These are phyloP conservation scores for Hololepta plana DNA, from an alignment of 2,888 invertebrate species.

Conservation along the genomic window DNA sequence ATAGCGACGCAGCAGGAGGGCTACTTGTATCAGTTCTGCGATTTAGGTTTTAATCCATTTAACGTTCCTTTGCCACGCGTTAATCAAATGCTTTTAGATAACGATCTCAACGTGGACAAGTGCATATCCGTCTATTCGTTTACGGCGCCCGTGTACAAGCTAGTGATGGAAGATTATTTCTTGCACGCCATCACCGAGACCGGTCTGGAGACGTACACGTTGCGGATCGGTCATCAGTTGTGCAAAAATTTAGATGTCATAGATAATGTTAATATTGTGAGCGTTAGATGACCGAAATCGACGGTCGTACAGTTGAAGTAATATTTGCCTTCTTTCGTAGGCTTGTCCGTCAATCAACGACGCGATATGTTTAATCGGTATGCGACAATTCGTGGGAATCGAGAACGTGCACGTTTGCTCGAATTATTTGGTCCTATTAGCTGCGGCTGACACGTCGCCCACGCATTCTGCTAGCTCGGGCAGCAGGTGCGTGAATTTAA, in stretches of 20 bases:
- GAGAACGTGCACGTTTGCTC: slow-evolving; percentile 31
- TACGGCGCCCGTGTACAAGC: slow-evolving; percentile 47
- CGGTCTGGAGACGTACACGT: slow-evolving; percentile 60
- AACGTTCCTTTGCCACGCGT: slow-evolving; percentile 3
- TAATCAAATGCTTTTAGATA: slow-evolving; percentile 13
- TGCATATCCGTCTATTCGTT: slow-evolving; percentile 50
- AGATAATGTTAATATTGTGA: slow-evolving; percentile 27
- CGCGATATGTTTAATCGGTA: slow-evolving; percentile 46
- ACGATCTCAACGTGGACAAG: slow-evolving; percentile 21
- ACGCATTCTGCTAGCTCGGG: slow-evolving; percentile 26
- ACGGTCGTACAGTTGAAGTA: neutral
- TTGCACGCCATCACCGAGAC: slow-evolving; percentile 58
- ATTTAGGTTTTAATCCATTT: slow-evolving; percentile 19
- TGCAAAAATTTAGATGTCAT: slow-evolving; percentile 30
- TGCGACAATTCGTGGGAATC: slow-evolving; percentile 48
- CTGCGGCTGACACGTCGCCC: slow-evolving; percentile 37
- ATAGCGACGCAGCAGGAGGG: slow-evolving; percentile 49
- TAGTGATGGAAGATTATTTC: slow-evolving; percentile 46
- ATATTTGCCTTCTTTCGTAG: slow-evolving; percentile 17
- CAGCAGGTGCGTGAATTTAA: slow-evolving; percentile 15
- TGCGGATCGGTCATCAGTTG: slow-evolving; percentile 41
- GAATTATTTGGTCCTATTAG: slow-evolving; percentile 33
- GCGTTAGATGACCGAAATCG: slow-evolving; percentile 4
- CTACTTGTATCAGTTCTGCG: slow-evolving; percentile 50
- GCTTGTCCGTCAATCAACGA: slow-evolving; percentile 37